Percentiles rank a stretch among this genome's conserved stretches.
Conservation (phyloP, 2,113 vertebrate genomes). For the Vanacampus margaritifer region DNA sequence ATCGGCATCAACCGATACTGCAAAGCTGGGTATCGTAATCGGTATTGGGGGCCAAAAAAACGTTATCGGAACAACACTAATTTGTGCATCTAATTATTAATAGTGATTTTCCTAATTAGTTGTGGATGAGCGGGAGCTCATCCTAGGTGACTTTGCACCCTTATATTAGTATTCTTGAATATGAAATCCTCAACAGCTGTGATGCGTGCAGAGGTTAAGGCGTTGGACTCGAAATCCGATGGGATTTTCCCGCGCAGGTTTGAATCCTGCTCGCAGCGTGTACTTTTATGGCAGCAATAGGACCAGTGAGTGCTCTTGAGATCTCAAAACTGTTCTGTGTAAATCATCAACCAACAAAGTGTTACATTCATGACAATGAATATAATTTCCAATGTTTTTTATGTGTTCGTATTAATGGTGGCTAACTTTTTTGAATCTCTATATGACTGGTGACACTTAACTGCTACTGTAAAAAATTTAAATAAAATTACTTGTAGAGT, state of each 20-base stretch:
- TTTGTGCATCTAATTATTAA: not conserved
- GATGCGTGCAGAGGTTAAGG: conserved; percentile 4
- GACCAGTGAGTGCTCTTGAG: not conserved
- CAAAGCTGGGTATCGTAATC: no score
- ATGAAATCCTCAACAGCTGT: not conserved
- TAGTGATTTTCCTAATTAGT: no score
- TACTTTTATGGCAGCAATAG: not conserved
- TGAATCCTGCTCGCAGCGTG: not conserved
- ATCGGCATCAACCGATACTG: no score
- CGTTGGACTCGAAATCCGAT: conserved; percentile 1
- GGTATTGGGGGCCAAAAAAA: no score
- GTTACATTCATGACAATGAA: not conserved
- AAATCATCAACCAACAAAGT: not conserved
- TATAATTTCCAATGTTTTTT: not conserved
- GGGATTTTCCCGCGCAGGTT: not conserved
- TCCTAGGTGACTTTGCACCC: no score
- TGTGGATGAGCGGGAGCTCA: no score
- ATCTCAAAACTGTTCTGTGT: not conserved
- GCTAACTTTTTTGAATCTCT: not conserved
- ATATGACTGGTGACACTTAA: not conserved
- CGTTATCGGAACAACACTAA: no score
- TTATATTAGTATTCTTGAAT: no score
- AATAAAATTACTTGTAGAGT: no score
- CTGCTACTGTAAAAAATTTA: not conserved
- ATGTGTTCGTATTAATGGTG: not conserved